Evolutionary conservation across 35 echinoderm and acorn worm species (phyloP).

Genomic region (Anneissia japonica): DNA sequence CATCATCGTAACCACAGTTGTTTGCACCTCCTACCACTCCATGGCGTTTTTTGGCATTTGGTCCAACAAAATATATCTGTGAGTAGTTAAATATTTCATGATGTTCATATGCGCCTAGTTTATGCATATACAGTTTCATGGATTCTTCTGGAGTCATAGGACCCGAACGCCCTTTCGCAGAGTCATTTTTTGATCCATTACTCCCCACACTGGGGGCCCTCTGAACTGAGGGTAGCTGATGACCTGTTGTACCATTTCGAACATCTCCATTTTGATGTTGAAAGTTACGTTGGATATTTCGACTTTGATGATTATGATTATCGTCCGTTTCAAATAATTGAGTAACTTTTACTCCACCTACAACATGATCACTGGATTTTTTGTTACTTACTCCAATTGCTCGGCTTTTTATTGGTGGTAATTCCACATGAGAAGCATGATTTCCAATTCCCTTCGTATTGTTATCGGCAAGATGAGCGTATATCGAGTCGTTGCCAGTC

Average conservation of each 20-base stretch:
- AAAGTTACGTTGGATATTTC: conserved; percentile 29
- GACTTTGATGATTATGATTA: conserved; percentile 90
- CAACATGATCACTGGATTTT: conserved; percentile 79
- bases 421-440: conserved; percentile 87
- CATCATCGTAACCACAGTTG: conserved; percentile 99
- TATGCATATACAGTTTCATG: conserved; percentile 99
- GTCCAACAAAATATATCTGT: conserved; percentile 91
- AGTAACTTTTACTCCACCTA: conserved; percentile 81
- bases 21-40: conserved; percentile 92
- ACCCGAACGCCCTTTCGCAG: conserved; percentile 65
- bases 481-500: conserved; percentile 38
- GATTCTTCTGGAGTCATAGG: conserved; percentile 92
- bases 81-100: conserved; percentile 95
- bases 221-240: conserved; percentile 57
- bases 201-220: conserved; percentile 69
- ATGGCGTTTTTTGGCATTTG: conserved; percentile 97
- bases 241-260: conserved; percentile 41
- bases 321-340: conserved; percentile 95
- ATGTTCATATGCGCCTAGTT: conserved; percentile 95
- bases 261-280: conserved; percentile 36
- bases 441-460: conserved; percentile 43
- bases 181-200: conserved; percentile 75
- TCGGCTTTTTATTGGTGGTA: conserved; percentile 94
- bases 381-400: conserved; percentile 60
- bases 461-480: conserved; percentile 47